phyloP scores from a whole-genome alignment of 2,888 invertebrate genomes.

The Orchestes rusci region DNA sequence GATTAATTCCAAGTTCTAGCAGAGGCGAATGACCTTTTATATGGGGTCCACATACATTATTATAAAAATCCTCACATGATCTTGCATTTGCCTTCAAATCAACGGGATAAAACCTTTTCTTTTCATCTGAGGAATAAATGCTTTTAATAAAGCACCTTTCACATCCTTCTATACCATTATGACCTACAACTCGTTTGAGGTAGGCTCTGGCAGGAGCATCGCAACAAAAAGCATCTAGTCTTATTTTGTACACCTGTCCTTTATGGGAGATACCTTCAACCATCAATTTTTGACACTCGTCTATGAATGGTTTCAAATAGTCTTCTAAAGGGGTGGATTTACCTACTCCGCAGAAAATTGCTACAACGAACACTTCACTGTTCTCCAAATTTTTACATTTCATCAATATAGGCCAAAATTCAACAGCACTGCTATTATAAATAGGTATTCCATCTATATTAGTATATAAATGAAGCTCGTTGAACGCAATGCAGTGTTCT shows the following conservation, averaged over 20 bases:
- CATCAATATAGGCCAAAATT: no score
- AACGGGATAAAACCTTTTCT: no score
- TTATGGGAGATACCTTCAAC: neutral
- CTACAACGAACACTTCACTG: neutral
- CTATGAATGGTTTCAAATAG: neutral
- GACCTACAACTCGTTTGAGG: neutral
- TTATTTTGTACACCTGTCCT: neutral
- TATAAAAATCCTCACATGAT: no score
- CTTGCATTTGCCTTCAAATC: no score
- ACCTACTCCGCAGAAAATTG: neutral
- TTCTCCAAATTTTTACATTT: no score
- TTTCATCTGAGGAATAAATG: neutral
- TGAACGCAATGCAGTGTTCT: no score
- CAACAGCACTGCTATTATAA: no score
- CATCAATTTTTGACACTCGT: neutral
- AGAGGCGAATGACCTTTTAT: no score
- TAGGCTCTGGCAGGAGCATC: neutral
- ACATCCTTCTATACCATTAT: neutral
- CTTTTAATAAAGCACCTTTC: neutral
- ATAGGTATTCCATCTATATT: no score
- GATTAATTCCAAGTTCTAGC: no score
- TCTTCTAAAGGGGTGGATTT: neutral
- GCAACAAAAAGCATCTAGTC: neutral
- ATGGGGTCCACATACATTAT: no score
- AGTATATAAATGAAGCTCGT: no score